A percentile compares a stretch with the other conserved stretches of the same genome.
These are phyloP conservation scores for Drosophila macrospina DNA, from an alignment of 2,888 invertebrate species.

Conservation along the genomic window DNA sequence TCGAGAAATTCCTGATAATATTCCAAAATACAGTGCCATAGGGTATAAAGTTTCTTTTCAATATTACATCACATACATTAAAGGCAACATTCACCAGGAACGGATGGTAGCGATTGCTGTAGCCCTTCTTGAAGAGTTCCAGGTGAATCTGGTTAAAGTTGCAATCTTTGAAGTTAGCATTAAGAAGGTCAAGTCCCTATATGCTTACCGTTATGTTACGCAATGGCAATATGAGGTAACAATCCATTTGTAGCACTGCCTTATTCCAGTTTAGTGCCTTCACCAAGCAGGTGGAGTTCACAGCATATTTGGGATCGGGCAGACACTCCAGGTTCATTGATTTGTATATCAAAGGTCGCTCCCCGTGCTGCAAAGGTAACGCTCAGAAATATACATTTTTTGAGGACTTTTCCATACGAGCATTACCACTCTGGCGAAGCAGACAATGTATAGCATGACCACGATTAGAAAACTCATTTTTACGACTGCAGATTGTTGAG, in stretches of 20 bases:
- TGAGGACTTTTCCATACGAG: too few relatives aligned
- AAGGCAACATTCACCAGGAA: constrained; percentile 41
- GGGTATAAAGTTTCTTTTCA: constrained; percentile 27
- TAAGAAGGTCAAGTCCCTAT: too few relatives aligned
- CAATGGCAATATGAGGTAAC: constrained; percentile 20
- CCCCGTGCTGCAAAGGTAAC: background rate
- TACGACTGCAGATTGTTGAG: background rate
- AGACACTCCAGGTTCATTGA: constrained; percentile 42
- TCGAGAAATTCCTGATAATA: constrained; percentile 17
- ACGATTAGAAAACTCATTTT: background rate
- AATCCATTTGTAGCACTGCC: constrained; percentile 35
- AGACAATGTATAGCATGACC: background rate
- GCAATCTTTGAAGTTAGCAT: too few relatives aligned
- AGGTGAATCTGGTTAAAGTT: background rate
- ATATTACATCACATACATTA: constrained; percentile 50
- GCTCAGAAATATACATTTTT: too few relatives aligned
- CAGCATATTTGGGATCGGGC: background rate
- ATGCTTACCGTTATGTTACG: constrained; percentile 32
- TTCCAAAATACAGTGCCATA: constrained; percentile 35
- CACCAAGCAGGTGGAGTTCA: constrained; percentile 35
- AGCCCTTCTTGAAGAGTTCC: constrained; percentile 38
- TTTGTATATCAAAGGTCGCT: background rate
- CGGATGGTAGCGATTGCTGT: constrained; percentile 53
- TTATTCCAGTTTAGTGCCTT: constrained; percentile 56
- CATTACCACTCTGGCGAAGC: background rate